These are phyloP conservation scores for Periphyllus acericola DNA, from an alignment of 2,888 invertebrate genomes.

Conservation along the genomic window DNA sequence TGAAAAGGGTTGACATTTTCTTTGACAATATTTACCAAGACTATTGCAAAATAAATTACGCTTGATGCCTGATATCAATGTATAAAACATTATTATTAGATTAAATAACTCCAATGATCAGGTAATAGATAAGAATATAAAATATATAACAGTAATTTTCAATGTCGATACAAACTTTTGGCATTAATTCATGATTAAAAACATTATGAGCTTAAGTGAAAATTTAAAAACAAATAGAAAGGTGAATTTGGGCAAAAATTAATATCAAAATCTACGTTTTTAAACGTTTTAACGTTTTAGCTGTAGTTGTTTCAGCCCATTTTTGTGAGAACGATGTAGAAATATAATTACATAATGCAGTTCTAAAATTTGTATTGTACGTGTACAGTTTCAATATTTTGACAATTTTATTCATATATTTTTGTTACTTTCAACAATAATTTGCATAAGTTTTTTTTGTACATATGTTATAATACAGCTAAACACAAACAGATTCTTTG, in stretches of 20 bases:
- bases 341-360: not conserved
- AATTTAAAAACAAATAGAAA: too few species aligned
- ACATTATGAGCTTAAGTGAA: too few species aligned
- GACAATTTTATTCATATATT: slow-evolving; percentile 50
- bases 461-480: slow-evolving; percentile 45
- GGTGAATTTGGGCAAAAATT: not conserved
- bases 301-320: not conserved
- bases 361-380: slow-evolving; percentile 22
- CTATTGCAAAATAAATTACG: too few species aligned
- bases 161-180: too few species aligned
- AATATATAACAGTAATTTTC: too few species aligned
- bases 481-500: slow-evolving; percentile 49
- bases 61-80: too few species aligned
- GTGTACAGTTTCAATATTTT: slow-evolving; percentile 45
- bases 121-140: too few species aligned
- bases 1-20: too few species aligned
- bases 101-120: too few species aligned
- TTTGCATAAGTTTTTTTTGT: slow-evolving; percentile 46
- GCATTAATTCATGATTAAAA: too few species aligned
- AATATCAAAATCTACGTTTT: not conserved
- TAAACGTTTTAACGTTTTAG: not conserved
- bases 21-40: too few species aligned
- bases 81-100: too few species aligned
- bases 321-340: not conserved
- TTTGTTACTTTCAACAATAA: slow-evolving; percentile 36